Evolutionary conservation across 2,888 invertebrate genomes (phyloP), one percentile per base, ranked within the genome.

Genomic region (Cylloceria caligata): DNA sequence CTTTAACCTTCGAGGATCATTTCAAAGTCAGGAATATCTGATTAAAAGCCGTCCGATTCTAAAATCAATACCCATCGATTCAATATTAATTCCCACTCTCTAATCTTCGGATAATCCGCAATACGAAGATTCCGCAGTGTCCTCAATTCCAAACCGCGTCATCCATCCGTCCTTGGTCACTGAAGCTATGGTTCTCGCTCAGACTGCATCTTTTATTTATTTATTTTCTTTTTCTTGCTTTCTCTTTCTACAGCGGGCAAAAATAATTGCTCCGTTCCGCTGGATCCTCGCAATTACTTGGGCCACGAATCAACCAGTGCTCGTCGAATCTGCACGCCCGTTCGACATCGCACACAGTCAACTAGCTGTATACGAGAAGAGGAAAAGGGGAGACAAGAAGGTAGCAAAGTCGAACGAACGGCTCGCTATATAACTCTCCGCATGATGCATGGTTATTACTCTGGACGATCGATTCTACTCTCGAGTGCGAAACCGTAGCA

Each of bases 381-480:
- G 16, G 11, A 24, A 16, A 27, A 9, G 7, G 55, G n/a, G 49
- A n/a, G 16, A 24, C 7, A 55, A 74, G 36, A 45, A 69, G 55
- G 45, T 65, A 68, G 81, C 72, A 55, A 36, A 64, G 65, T 45
- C 76, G 80, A 80, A 74, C 69, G 42, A 80, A 60, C 72, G 69
- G 30, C 78, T 77, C 67, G 75, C 65, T 75, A 83, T 80, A 82
- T 84, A 86, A 84, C 82, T 83, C 81, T 71, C 65, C 39, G 49
- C 82, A 76, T 86, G 84, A 84, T 83, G 82, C 85, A 84, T 84
- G 80, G 84, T 85, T 85, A 85, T 85, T 85, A 85, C 84, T 81
- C 68, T 42, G 71, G 60, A 71, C 80, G 77, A 81, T 81, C 83
- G 83, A 85, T 81, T 83, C 74, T 34, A 64, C 78, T 69, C 69